Evolutionary conservation across 2,888 invertebrate species (phyloP), one percentile per base, ranked within the genome.

Genomic region (Onchidella celtica): DNA sequence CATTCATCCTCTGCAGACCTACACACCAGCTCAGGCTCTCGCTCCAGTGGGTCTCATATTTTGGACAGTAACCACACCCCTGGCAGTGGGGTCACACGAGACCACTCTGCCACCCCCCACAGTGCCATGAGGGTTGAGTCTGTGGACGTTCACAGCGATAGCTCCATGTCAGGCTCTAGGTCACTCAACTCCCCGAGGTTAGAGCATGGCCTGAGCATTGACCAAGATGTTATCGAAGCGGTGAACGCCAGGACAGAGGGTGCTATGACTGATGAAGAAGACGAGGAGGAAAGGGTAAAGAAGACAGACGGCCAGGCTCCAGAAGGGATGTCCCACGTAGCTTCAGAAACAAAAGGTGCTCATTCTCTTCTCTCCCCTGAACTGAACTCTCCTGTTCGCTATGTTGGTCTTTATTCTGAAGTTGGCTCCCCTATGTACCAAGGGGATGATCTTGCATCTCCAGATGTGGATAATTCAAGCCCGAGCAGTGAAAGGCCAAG

Each of bases 31-130:
- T 90, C 89, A 74, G 90, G 90, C 14, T 89, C 91, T 32, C 66
- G 81, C 38, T 92, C 92, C 32, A 92, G 92, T 75, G 92, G 92
- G 32, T 92, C 91, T 36, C 92, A 92, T 82, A 90, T 90, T 59
- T 87, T 92, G 29, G 91, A 91, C 81, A 86, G 85, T 79, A 85
- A 87, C 80, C 83, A 84, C 61, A 81, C 84, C 14, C 73, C 78
- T 21, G 70, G 72, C 3, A 65, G 74, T n/a, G 70, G 81, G 3
- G 34, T 68, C 29, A 38, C 59, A 1, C 32, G 73, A 24, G 74
- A 73, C 65, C 81, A 34, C 69, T 83, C 76, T 57, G 79, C 73
- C 36, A 82, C 73, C 17, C 80, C 84, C 0, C 73, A 80, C 66
- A 86, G 79, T 81, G 86, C 80, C 72, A 85, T 82, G 65, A 86